Conservation (phyloP, 2,113 vertebrate genomes). For the Delphinapterus leucas region DNA sequence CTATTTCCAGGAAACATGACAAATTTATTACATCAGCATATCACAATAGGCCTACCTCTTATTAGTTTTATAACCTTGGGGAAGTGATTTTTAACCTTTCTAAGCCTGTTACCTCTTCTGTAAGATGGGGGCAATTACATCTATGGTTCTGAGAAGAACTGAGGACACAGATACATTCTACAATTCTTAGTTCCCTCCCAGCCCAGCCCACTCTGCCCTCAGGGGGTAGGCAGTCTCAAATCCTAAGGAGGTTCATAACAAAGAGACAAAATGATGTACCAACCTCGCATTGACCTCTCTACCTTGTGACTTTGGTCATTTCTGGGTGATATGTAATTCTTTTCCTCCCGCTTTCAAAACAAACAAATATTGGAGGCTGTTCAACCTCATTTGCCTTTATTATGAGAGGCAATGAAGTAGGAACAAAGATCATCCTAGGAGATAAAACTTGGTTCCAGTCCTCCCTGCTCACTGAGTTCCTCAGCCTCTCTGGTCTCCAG, state of each 20-base stretch:
- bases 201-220: neutral
- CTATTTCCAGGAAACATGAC: neutral
- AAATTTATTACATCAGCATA: neutral
- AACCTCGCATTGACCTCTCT: neutral
- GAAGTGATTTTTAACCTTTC: neutral
- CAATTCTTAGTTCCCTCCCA: neutral
- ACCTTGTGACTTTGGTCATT: neutral
- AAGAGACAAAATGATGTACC: neutral
- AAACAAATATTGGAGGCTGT: neutral
- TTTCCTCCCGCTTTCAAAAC: neutral
- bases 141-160: neutral
- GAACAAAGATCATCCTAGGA: neutral
- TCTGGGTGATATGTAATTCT: neutral
- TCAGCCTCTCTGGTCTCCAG: neutral
- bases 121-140: neutral
- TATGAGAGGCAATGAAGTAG: neutral
- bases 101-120: neutral
- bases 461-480: neutral
- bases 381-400: neutral
- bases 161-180: neutral
- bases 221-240: neutral
- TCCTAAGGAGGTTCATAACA: neutral
- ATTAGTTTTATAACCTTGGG: neutral
- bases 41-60: neutral
- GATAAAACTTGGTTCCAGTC: neutral